Percentiles rank a stretch among this genome's conserved stretches.
These are phyloP conservation scores for Mesoligia furuncula DNA, from an alignment of 2,888 invertebrate species.

Conservation along the genomic window DNA sequence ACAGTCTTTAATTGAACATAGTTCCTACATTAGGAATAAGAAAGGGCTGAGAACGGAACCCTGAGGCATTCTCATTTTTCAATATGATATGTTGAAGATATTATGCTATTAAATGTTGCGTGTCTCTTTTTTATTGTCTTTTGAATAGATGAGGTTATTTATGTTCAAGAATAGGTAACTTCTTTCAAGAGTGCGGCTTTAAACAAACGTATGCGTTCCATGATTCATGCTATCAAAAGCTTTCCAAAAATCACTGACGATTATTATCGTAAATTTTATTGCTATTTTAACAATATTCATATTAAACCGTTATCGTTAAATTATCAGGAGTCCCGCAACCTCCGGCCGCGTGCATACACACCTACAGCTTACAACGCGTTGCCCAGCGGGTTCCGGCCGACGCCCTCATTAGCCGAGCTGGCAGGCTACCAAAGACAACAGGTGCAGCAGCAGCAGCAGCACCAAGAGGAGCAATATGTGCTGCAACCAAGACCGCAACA, in stretches of 20 bases:
- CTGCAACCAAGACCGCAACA: conserved; percentile 74
- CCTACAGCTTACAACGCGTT: conserved; percentile 82
- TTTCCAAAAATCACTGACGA: background rate
- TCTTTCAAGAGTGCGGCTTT: background rate
- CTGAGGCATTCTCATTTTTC: background rate
- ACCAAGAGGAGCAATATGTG: conserved; percentile 75
- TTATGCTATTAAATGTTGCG: background rate
- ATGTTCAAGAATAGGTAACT: background rate
- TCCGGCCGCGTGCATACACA: conserved; percentile 86
- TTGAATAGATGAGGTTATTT: background rate
- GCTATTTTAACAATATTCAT: background rate
- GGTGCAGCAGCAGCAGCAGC: conserved; percentile 68
- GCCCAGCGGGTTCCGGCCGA: conserved; percentile 86
- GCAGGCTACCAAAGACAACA: conserved; percentile 84
- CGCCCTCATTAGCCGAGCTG: conserved; percentile 85
- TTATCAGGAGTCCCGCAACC: conserved; percentile 86
- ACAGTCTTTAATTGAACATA: background rate
- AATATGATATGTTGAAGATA: background rate
- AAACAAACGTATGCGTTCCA: too few relatives aligned
- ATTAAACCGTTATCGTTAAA: too few relatives aligned
- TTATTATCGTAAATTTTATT: background rate
- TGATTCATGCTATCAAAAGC: background rate
- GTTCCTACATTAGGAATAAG: background rate
- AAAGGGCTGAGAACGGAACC: conserved; percentile 5
- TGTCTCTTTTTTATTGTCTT: background rate